Percentiles rank a stretch among this genome's conserved stretches.
Evolutionary conservation across 2,888 invertebrate species (phyloP).

Genomic region (Amblyjoppa proteus): DNA sequence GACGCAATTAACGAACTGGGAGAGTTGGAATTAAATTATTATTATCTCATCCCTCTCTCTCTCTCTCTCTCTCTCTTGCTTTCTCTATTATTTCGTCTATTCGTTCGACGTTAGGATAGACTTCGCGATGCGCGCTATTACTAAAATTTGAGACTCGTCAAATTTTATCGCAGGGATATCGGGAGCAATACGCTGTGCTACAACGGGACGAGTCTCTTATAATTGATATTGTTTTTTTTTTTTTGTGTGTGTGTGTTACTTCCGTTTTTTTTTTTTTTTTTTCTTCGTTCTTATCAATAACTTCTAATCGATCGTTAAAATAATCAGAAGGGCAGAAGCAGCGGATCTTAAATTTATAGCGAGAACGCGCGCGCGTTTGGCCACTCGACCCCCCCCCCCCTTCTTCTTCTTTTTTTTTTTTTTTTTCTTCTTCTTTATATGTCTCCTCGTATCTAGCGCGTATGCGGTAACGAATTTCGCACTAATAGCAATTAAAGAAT

Average conservation of each 20-base stretch:
- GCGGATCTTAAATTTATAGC: conserved; percentile 41
- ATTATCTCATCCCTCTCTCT: conserved; percentile 18
- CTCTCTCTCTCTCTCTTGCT: neutral
- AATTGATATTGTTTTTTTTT: conserved; percentile 27
- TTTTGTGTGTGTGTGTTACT: conserved; percentile 5
- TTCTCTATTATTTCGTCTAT: conserved; percentile 42
- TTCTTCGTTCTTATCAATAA: conserved; percentile 37
- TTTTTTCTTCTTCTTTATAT: conserved; percentile 6
- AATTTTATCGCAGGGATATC: conserved; percentile 39
- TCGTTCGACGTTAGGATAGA: conserved; percentile 46
- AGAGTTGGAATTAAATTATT: conserved; percentile 59
- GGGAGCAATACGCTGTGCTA: conserved; percentile 38
- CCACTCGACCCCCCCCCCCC: conserved; percentile 14
- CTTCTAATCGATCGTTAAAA: conserved; percentile 46
- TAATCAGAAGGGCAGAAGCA: conserved; percentile 25
- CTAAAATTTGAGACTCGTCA: conserved; percentile 8
- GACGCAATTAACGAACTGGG: conserved; percentile 56
- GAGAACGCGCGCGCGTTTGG: conserved; percentile 36
- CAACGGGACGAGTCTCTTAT: conserved; percentile 39
- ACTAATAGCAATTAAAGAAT: conserved; percentile 58
- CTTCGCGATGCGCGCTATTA: conserved; percentile 43
- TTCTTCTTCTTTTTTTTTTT: neutral
- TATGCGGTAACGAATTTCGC: conserved; percentile 34
- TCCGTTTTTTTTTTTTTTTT: conserved; percentile 5
- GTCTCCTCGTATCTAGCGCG: conserved; percentile 18